Base-by-base conservation (phyloP, 2,113 vertebrate genomes). In the Catharus minimus region DNA sequence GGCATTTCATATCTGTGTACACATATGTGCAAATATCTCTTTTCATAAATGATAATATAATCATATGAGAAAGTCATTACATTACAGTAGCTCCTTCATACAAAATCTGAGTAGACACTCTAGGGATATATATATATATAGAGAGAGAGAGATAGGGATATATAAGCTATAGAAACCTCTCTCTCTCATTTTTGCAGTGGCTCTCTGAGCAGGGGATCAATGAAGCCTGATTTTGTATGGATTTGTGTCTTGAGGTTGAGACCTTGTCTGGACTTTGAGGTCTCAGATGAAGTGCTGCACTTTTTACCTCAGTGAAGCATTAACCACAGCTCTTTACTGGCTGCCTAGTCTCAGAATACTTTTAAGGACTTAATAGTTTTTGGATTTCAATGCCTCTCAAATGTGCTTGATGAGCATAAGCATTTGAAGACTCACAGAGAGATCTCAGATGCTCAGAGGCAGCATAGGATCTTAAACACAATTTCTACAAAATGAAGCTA, bases 161-260 rank as follows among this genome's bases (percentile, higher is more conserved):
- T 30, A 47, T 28, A 64, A 2, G 5, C 61, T 73, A 12, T 5
- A 88, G 38, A 90, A 83, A 57, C 5, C 5, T 47, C 2, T 50
- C 10, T 32, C 27, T 69, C 20, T 36, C 17, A 82, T 24, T 65
- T 83, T 75, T 58, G 36, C 33, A 62, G 52, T 24, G 49, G 36
- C 30, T 86, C 56, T 83, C 76, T 66, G 56, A 77, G 65, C 47
- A 39, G 19, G 20, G 30, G 55, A 95, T 96, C 83, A 86, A 94
- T 94, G 89, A 74, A 92, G 10, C 36, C 49, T 60, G 65, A 56
- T 90, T 88, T 80, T 84, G 39, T 80, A 82, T 78, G 69, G 92
- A 94, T 90, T 84, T 92, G n/a, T 92, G 77, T 72, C 89, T 93
- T 83, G 61, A 88, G 77, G 73, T 78, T 93, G 77, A 90, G 68